Base-by-base conservation (phyloP, 2,113 vertebrate species). In the Pavo muticus region DNA sequence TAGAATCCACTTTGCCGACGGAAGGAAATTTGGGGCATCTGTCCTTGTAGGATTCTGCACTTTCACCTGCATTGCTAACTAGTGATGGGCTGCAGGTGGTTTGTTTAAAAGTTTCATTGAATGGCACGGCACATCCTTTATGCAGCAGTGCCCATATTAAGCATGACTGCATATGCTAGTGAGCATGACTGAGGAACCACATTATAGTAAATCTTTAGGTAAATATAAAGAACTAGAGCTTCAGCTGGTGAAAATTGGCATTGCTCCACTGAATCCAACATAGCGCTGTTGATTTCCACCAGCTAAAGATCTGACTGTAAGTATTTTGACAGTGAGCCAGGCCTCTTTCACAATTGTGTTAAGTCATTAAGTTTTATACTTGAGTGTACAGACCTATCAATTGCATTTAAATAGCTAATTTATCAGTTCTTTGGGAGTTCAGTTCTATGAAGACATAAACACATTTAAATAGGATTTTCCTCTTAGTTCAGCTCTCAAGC, bases 331-430 rank as follows among this genome's bases (percentile, higher is more conserved):
- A n/a, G 50, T 44, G 29, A 75, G 32, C 44, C 64, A 93, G 40
- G 2, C 14, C 14, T 77, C 61, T 78, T 95, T 74, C 45, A 61
- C 52, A 54, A 65, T 11, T 88, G 10, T 69, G 47, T 86, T 71
- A 86, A 79, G 40, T 88, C 85, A 54, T 87, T 91, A 95, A 78
- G 27, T 24, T 87, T 90, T 81, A 61, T 47, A 84, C 10, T 88
- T 88, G 83, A 65, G 7, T 47, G 40, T 61, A 25, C 24, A n/a
- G n/a, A 21, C 14, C 27, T 88, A 77, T 70, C 24, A 75, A 47
- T 72, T 75, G 20, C 74, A 82, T 84, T 81, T 86, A 71, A 61
- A 78, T 54, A 88, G 37, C 5, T 72, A 86, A 78, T 78, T 74
- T 80, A 78, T 68, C 61, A 48, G 0, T 71, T 81, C 10, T 79